These are phyloP conservation scores for Malacoraja senta DNA, from an alignment of 2,797 vertebrate genomes.

Conservation along the genomic window DNA sequence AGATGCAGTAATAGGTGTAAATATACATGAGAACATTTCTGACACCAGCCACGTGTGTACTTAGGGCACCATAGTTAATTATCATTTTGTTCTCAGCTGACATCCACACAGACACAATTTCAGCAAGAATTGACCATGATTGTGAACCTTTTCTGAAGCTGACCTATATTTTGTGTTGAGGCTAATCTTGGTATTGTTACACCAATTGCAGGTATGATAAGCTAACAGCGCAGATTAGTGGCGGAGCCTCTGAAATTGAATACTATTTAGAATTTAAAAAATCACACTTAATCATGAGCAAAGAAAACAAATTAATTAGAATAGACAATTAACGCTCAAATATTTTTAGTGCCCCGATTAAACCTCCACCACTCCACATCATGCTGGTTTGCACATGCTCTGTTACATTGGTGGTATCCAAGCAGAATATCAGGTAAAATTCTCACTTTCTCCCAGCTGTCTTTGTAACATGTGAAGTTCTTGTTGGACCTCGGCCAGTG, in stretches of 20 bases:
- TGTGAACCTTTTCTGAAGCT: not conserved
- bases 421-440: slow-evolving; percentile 34
- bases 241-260: not conserved
- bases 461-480: slow-evolving; percentile 83
- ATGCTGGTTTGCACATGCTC: slow-evolving; percentile 31
- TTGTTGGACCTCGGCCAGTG: slow-evolving; percentile 77
- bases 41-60: too few relatives aligned
- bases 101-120: not conserved
- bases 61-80: not conserved
- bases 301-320: not conserved
- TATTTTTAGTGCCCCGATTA: slow-evolving; percentile 18
- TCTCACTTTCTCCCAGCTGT: slow-evolving; percentile 77
- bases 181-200: not conserved
- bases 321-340: not conserved
- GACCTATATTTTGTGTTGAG: not conserved
- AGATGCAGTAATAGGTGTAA: too few relatives aligned
- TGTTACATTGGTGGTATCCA: not conserved
- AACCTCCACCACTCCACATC: slow-evolving; percentile 4
- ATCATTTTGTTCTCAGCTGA: not conserved
- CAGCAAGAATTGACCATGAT: not conserved
- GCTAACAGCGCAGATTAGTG: not conserved
- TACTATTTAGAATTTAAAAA: not conserved
- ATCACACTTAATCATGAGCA: not conserved
- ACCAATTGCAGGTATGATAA: not conserved
- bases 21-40: too few relatives aligned